These are phyloP conservation scores for zebrafish (Danio rerio) DNA, from an alignment of 2,113 vertebrate species.

Conservation along the genomic window GRCz12tu NC_133192.1:21663001-21663500, in stretches of 20 bases:
- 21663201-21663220: not conserved
- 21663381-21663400: conserved; percentile 8
- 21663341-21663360: conserved; percentile 33
- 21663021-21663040: not conserved
- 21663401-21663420: conserved; percentile 37
- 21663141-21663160: conserved; percentile 14
- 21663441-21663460: conserved; percentile 32
- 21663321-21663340: conserved; percentile 38
- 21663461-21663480: conserved; percentile 15
- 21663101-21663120: not conserved
- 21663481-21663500: not conserved
- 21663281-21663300: conserved; percentile 46
- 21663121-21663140: not conserved
- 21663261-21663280: conserved; percentile 42
- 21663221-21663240: conserved; percentile 13
- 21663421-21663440: conserved; percentile 29
- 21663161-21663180: not conserved
- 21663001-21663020: not conserved
- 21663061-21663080: not conserved
- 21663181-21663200: conserved; percentile 5
- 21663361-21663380: conserved; percentile 32
- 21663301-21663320: conserved; percentile 37
- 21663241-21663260: conserved; percentile 15
- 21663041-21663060: not conserved
- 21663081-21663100: conserved; percentile 1